Percentiles rank a stretch among this genome's conserved stretches.
Conservation (phyloP, 1,140 invertebrate genomes). For the Geopemphigus sp. region DNA sequence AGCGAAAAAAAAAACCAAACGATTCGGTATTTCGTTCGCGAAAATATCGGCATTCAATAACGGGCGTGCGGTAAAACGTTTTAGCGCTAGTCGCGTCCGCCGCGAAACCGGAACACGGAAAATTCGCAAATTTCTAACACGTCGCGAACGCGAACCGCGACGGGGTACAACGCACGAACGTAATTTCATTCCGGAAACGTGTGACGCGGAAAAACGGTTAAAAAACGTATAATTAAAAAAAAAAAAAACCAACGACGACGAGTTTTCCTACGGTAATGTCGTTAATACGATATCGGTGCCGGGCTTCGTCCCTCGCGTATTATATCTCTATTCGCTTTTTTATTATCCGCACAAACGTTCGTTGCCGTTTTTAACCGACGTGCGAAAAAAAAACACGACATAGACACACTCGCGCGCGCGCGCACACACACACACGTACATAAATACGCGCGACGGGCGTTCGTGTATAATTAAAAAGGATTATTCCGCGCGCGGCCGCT, state of each 20-base stretch:
- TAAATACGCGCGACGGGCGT: conserved; percentile 17
- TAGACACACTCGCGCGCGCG: not conserved
- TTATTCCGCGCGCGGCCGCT: conserved; percentile 10
- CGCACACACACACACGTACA: not conserved
- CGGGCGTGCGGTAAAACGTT: no score
- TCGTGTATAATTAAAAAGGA: conserved; percentile 40
- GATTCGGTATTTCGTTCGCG: no score
- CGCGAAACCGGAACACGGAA: no score
- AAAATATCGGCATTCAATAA: no score
- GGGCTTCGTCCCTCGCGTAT: not conserved
- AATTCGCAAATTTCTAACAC: no score
- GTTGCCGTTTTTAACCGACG: not conserved
- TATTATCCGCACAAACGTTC: not conserved
- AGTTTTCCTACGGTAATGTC: not conserved
- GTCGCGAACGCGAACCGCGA: no score
- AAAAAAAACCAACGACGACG: not conserved
- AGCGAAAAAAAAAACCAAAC: no score
- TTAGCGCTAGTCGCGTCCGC: no score
- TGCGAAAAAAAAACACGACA: not conserved
- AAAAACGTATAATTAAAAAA: conserved; percentile 13
- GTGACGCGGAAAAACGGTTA: no score
- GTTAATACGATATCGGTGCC: not conserved
- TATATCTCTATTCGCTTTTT: conserved; percentile 7
- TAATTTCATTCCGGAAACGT: not conserved
- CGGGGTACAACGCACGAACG: not conserved